Evolutionary conservation across 92 coral and sea anemone genomes (phyloP), one percentile per base, ranked within the genome.

Genomic region (Umimayanthus kanabou): DNA sequence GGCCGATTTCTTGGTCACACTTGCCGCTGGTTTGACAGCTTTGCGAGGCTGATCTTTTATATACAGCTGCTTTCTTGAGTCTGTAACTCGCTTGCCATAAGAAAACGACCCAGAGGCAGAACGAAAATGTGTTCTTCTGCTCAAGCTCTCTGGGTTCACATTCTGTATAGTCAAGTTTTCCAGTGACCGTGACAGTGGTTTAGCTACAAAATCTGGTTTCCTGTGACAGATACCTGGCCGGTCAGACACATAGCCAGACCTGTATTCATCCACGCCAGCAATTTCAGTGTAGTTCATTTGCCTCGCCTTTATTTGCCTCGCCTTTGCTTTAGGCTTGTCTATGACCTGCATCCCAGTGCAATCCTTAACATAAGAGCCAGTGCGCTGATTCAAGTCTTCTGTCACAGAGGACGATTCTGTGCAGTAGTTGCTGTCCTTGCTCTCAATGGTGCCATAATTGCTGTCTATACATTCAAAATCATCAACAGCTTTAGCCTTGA

Each of bases 361-460:
- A 4, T 90, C 84, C 90, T 97, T 80, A 66, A 69, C 45, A 47
- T 58, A 45, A 16, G 76, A 85, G 40, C 88, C 85, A 49, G 80
- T 72, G 13, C 89, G 85, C 70, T 90, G 89, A 64, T 91, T 90
- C 6, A 83, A 77, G 49, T 94, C 95, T 74, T 94, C 98, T 25
- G 81, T 87, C 25, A 89, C 87, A 64, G 95, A 94, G 11, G 98
- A 97, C 1, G 93, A 88, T 87, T 95, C 98, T 6, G 99, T 97
- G 39, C 98, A 95, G 33, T 95, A 97, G 89, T 94, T 95, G 61
- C 99, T 97, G 84, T 95, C 99, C 73, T 96, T 91, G 82, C 98
- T 95, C 75, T 95, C 99, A 58, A 94, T 94, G 15, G 98, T 95
- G 16, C 98, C 98, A 45, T 95, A 95, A 81, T 95, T 93, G 64